Evolutionary conservation across 2,888 invertebrate species (phyloP).

Genomic region (Halictus quadricinctus): DNA sequence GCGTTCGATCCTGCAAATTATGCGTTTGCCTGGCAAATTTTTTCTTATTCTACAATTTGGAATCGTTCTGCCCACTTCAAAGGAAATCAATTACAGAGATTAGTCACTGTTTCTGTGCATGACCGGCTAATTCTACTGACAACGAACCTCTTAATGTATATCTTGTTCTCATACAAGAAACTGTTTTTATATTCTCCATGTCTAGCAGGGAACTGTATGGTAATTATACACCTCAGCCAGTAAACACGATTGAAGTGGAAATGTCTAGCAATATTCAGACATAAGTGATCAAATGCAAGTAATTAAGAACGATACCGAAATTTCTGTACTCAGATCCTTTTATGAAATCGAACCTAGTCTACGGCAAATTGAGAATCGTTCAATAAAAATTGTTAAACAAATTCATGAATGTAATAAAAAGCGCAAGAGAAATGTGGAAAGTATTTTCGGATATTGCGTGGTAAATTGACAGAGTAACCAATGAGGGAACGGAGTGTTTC

Average conservation of each 20-base stretch:
- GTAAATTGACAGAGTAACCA: constrained; percentile 6
- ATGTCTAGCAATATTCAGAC: not conserved
- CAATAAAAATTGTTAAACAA: not conserved
- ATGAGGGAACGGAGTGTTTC: constrained; percentile 28
- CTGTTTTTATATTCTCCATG: not conserved
- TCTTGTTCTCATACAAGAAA: not conserved
- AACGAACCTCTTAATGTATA: not conserved
- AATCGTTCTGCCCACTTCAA: not conserved
- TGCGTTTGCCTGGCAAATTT: accelerated
- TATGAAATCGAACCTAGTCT: not conserved
- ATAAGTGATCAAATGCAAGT: not conserved
- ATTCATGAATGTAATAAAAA: not conserved
- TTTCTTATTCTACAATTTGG: not conserved
- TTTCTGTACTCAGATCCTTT: not conserved
- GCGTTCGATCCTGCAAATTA: not conserved
- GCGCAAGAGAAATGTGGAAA: not conserved
- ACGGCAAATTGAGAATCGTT: not conserved
- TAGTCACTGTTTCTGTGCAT: not conserved
- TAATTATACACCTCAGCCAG: not conserved
- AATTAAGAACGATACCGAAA: not conserved
- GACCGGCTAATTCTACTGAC: not conserved
- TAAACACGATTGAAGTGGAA: not conserved
- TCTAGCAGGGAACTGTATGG: not conserved
- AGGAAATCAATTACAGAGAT: not conserved
- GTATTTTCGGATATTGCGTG: not conserved